A percentile compares a stretch with the other conserved stretches of the same genome.
Conservation (phyloP, 2,113 vertebrate species). For the Dipodomys ordii region DNA sequence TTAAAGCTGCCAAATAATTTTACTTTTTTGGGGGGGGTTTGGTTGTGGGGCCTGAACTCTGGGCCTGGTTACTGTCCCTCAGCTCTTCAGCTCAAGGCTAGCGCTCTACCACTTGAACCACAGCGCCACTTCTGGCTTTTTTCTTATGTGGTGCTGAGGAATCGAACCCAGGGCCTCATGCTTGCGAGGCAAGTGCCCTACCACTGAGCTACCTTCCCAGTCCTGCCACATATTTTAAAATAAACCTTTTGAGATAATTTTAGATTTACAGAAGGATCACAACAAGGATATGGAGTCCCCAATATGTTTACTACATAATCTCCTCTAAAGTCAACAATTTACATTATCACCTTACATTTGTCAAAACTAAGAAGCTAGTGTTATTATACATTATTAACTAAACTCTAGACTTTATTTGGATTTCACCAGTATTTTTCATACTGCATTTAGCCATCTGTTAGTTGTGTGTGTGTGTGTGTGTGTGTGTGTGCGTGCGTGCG, state of each 20-base stretch:
- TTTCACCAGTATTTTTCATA: neutral
- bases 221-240: neutral
- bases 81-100: too few relatives aligned
- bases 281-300: neutral
- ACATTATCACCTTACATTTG: neutral
- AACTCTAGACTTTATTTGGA: neutral
- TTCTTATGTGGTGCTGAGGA: too few relatives aligned
- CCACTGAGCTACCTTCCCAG: too few relatives aligned
- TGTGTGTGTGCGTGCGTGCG: too few relatives aligned
- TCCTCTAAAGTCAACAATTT: neutral
- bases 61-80: too few relatives aligned
- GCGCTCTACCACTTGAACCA: too few relatives aligned
- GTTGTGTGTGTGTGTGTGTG: neutral
- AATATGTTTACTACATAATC: neutral
- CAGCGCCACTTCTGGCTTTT: too few relatives aligned
- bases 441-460: conserved; percentile 30
- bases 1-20: neutral
- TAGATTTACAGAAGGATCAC: neutral
- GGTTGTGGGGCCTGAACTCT: too few relatives aligned
- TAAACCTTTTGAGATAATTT: conserved; percentile 7
- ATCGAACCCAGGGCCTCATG: too few relatives aligned
- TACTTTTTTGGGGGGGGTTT: too few relatives aligned
- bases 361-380: neutral
- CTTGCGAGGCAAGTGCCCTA: too few relatives aligned
- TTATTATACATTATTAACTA: neutral